A percentile compares a stretch with the other conserved stretches of the same genome.
These are phyloP conservation scores for Halictus rubicundus DNA, from an alignment of 1,140 invertebrate species.

Conservation along the genomic window DNA sequence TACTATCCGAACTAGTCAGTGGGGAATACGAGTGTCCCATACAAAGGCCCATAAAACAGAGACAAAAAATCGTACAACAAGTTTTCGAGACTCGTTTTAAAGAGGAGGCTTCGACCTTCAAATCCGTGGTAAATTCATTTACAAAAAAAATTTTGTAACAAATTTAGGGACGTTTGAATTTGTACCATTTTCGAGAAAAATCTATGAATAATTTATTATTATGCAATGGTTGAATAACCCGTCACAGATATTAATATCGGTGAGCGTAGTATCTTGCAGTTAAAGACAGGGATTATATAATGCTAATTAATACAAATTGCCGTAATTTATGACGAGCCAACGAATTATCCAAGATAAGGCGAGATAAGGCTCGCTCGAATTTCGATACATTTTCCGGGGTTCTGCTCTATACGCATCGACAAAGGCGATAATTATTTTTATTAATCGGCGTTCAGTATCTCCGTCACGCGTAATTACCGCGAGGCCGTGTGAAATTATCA, in stretches of 20 bases:
- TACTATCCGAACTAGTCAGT: too few species aligned
- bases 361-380: neutral
- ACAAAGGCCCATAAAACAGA: too few species aligned
- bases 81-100: too few species aligned
- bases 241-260: neutral
- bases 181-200: too few species aligned
- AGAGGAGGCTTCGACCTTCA: too few species aligned
- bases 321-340: neutral
- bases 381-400: neutral
- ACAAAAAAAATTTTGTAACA: too few species aligned
- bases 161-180: too few species aligned
- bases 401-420: neutral
- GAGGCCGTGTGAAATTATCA: neutral
- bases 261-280: neutral
- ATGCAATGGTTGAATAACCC: neutral
- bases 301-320: neutral
- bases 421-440: neutral
- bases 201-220: too few species aligned
- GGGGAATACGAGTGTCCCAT: too few species aligned
- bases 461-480: conserved; percentile 5
- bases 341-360: neutral
- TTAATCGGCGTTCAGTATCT: neutral
- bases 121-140: too few species aligned
- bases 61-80: too few species aligned
- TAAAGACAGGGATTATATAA: neutral